These are phyloP conservation scores for Rhinolophus sinicus DNA, from an alignment of 2,113 vertebrate species.

Conservation along the genomic window DNA sequence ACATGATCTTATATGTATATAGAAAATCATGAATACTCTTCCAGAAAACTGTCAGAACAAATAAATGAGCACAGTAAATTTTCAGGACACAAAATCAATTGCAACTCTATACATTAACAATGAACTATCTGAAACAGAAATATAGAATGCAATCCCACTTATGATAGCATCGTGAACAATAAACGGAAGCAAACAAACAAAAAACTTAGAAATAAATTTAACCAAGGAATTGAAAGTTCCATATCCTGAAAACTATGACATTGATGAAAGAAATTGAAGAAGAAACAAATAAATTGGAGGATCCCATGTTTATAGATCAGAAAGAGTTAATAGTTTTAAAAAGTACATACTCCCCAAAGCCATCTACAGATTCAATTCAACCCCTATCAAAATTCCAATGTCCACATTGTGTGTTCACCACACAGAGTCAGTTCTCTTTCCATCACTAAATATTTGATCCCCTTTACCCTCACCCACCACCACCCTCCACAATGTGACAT, in stretches of 20 bases:
- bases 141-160: not conserved
- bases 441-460: too few relatives aligned
- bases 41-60: not conserved
- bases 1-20: not conserved
- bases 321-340: not conserved
- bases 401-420: too few relatives aligned
- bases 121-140: not conserved
- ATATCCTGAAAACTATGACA: not conserved
- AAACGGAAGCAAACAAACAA: not conserved
- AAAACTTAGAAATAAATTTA: not conserved
- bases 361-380: not conserved
- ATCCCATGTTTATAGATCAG: not conserved
- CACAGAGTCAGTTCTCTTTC: too few relatives aligned
- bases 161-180: not conserved
- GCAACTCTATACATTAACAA: not conserved
- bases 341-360: not conserved
- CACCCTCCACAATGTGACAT: too few relatives aligned
- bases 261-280: not conserved
- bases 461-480: too few relatives aligned
- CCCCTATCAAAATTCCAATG: not conserved
- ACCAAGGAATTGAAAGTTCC: not conserved
- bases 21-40: not conserved
- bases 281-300: not conserved
- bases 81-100: not conserved
- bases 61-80: not conserved